Base-by-base conservation (phyloP, 2,797 vertebrate genomes). In the Sylvia borin region DNA sequence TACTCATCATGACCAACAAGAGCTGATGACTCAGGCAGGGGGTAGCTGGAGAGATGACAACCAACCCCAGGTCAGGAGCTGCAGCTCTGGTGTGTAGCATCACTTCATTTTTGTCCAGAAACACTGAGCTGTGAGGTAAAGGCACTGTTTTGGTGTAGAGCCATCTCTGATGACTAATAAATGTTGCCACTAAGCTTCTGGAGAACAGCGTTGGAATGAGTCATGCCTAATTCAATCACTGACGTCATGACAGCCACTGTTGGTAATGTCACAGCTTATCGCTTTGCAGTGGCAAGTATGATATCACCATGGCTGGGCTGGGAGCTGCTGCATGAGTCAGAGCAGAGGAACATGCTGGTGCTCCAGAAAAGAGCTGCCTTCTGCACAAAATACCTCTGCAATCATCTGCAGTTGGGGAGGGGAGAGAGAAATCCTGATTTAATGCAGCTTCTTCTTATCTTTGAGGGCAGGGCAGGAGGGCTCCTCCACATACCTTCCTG, bases 261-360 rank as follows among this genome's bases (percentile, higher is more conserved):
- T 96, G 95, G 83, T 95, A 96, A 93, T 81, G 85, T 94, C 94
- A 88, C 90, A 88, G 94, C 91, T 96, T 86, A 95, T 97, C 93
- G 77, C 79, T 95, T 88, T 84, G 78, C 93, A 70, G 85, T 84
- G 83, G 90, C 80, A 65, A 93, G 92, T 88, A 80, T 95, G 95
- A 95, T 87, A 76, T 96, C 96, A 95, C 64, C 93, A 45, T 5
- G 73, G 72, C 85, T 93, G 87, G 80, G 65, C 90, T 67, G 64
- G 91, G 92, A 85, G 73, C 73, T 82, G 80, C 92, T 89, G 88
- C 84, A 42, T 95, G 95, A 96, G 71, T 97, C 93, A 93, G 73
- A 73, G 77, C 47, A 88, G 57, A 54, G 36, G 47, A 95, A 66
- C 77, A 87, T 22, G 78, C 85, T 68, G 88, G 48, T 94, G 95